phyloP scores from a whole-genome alignment of 2,113 vertebrate species.

The Chascanopsetta lugubris region DNA sequence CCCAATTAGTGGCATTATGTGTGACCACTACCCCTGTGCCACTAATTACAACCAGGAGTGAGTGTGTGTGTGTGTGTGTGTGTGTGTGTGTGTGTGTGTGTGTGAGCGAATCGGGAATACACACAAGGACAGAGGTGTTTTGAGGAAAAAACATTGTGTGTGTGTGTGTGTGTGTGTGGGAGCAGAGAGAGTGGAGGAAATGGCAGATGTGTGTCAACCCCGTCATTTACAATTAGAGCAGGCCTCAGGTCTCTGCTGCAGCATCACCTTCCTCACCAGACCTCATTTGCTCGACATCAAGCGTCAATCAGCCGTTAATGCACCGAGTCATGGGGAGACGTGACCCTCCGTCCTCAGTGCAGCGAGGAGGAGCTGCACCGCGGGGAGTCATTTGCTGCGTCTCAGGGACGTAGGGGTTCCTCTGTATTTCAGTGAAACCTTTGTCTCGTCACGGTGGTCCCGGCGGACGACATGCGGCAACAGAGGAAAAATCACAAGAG shows the following conservation, averaged over 20 bases:
- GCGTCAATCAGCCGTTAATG: constrained; percentile 61
- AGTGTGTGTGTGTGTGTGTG: constrained; percentile 35
- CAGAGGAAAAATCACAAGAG: not conserved
- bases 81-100: constrained; percentile 32
- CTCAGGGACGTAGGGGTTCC: constrained; percentile 10
- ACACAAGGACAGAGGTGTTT: constrained; percentile 23
- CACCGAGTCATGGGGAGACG: constrained; percentile 36
- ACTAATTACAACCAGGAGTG: constrained; percentile 69
- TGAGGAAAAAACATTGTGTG: too few relatives aligned
- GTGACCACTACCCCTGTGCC: constrained; percentile 67
- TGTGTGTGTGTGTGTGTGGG: constrained; percentile 17
- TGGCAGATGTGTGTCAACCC: constrained; percentile 41
- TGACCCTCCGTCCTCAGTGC: constrained; percentile 28
- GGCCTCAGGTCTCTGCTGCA: constrained; percentile 45
- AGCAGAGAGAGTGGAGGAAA: not conserved
- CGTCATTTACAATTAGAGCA: constrained; percentile 66
- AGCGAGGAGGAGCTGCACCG: constrained; percentile 35
- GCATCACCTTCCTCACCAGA: constrained; percentile 51
- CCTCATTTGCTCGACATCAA: constrained; percentile 58
- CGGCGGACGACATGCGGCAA: constrained; percentile 4
- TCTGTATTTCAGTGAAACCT: constrained; percentile 8
- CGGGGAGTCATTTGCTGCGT: constrained; percentile 25
- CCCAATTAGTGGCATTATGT: constrained; percentile 76
- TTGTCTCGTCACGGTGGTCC: constrained; percentile 26
- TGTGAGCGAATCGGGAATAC: constrained; percentile 17